phyloP scores from a whole-genome alignment of 92 coral and sea anemone genomes.

The Hydrozoanthus gracilis region DNA sequence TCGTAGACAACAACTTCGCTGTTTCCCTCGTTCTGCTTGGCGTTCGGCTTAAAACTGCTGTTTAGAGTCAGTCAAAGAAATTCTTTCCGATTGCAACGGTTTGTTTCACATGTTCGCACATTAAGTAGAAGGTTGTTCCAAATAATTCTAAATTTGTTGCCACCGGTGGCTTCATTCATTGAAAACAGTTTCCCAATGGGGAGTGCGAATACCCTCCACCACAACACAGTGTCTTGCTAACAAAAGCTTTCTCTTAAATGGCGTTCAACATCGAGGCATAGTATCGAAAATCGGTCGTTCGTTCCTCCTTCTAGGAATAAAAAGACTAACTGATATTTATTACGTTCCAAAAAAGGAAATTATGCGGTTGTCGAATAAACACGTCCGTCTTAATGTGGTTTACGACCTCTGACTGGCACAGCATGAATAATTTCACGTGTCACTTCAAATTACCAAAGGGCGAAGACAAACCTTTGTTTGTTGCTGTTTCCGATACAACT shows the following conservation, averaged over 20 bases:
- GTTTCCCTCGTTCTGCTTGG: too few relatives aligned
- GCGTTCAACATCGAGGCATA: background rate
- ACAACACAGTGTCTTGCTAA: background rate
- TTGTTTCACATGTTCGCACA: background rate
- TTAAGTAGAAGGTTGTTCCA: background rate
- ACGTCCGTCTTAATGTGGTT: background rate
- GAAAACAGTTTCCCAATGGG: background rate
- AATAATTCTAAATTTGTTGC: background rate
- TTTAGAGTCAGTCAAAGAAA: too few relatives aligned
- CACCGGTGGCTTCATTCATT: background rate
- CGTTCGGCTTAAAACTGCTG: background rate
- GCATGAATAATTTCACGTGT: background rate
- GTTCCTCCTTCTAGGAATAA: background rate
- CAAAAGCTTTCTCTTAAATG: too few relatives aligned
- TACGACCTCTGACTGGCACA: background rate
- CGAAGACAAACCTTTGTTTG: constrained; percentile 1
- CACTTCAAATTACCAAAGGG: background rate
- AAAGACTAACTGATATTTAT: background rate
- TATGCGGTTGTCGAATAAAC: background rate
- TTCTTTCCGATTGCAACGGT: background rate
- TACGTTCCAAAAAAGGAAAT: background rate
- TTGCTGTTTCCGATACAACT: background rate
- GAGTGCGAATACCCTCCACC: background rate
- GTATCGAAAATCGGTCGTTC: too few relatives aligned
- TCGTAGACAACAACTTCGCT: too few relatives aligned